Conservation (phyloP, 1,140 invertebrate genomes). For the Drosophila tristis region DNA sequence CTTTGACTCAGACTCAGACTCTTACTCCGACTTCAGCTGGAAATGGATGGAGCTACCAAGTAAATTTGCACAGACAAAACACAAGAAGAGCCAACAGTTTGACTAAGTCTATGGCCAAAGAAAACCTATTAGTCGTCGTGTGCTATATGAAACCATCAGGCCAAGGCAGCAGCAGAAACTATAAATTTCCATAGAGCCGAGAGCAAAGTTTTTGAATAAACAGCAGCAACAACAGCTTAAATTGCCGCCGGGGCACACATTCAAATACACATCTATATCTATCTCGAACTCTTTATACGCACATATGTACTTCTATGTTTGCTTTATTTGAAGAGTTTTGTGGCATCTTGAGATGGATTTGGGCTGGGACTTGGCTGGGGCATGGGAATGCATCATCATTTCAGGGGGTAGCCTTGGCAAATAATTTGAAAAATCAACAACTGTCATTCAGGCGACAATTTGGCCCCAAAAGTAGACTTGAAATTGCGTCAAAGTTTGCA, state of each 20-base stretch:
- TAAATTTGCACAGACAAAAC: slow-evolving; percentile 44
- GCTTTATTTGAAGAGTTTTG: slow-evolving; percentile 11
- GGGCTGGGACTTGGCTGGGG: background rate
- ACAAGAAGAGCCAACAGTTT: slow-evolving; percentile 26
- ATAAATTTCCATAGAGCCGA: slow-evolving; percentile 56
- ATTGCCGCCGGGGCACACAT: slow-evolving; percentile 32
- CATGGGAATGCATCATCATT: slow-evolving; percentile 62
- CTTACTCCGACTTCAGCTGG: background rate
- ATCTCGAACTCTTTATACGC: background rate
- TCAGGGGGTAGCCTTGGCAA: slow-evolving; percentile 57
- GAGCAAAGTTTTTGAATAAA: slow-evolving; percentile 71
- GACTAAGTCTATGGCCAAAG: slow-evolving; percentile 61
- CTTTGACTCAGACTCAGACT: too few relatives aligned
- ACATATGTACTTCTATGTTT: slow-evolving; percentile 3
- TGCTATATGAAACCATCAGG: slow-evolving; percentile 61
- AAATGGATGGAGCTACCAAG: slow-evolving; percentile 7
- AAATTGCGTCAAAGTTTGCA: slow-evolving; percentile 61
- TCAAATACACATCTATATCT: slow-evolving; percentile 16
- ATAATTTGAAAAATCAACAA: slow-evolving; percentile 80
- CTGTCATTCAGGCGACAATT: slow-evolving; percentile 59
- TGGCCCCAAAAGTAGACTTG: slow-evolving; percentile 46
- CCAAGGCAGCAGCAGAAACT: slow-evolving; percentile 52
- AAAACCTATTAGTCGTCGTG: slow-evolving; percentile 79
- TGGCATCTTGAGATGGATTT: slow-evolving; percentile 9
- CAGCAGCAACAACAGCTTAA: slow-evolving; percentile 57